phyloP scores from a whole-genome alignment of 64 coral and sea anemone species.

The Pachyseris speciosa region DNA sequence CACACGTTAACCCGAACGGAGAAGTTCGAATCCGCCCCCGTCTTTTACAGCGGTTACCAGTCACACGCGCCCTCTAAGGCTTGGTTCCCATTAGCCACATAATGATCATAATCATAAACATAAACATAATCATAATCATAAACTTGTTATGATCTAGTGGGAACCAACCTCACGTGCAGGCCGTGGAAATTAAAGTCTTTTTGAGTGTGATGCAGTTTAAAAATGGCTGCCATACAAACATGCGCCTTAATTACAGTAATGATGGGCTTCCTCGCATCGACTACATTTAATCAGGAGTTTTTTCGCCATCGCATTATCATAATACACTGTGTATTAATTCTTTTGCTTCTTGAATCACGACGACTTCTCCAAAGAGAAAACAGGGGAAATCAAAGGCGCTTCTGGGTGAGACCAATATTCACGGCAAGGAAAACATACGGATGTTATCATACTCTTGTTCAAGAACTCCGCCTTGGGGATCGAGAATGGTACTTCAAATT shows the following conservation, averaged over 20 bases:
- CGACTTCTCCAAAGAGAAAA: background rate
- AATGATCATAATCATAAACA: background rate
- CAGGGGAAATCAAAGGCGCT: background rate
- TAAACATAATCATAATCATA: background rate
- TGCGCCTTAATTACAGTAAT: background rate
- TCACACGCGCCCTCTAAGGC: too few species aligned
- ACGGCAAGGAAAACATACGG: constrained; percentile 3
- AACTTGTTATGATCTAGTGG: background rate
- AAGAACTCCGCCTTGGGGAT: constrained; percentile 31
- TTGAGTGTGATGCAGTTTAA: constrained; percentile 3
- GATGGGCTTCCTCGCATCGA: background rate
- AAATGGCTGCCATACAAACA: background rate
- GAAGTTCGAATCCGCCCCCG: too few species aligned
- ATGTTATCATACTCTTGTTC: constrained; percentile 2
- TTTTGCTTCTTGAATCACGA: background rate
- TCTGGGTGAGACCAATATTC: constrained; percentile 35
- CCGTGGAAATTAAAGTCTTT: background rate
- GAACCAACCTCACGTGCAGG: background rate
- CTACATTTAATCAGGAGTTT: background rate
- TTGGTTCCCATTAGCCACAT: background rate
- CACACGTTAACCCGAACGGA: too few species aligned
- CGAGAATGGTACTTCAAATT: constrained; percentile 26
- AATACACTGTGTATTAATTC: constrained; percentile 2
- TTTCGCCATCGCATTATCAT: background rate
- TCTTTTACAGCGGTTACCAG: too few species aligned